A percentile compares a stretch with the other conserved stretches of the same genome.
Evolutionary conservation across 2,888 invertebrate species (phyloP).

Genomic region (Noctua comes): DNA sequence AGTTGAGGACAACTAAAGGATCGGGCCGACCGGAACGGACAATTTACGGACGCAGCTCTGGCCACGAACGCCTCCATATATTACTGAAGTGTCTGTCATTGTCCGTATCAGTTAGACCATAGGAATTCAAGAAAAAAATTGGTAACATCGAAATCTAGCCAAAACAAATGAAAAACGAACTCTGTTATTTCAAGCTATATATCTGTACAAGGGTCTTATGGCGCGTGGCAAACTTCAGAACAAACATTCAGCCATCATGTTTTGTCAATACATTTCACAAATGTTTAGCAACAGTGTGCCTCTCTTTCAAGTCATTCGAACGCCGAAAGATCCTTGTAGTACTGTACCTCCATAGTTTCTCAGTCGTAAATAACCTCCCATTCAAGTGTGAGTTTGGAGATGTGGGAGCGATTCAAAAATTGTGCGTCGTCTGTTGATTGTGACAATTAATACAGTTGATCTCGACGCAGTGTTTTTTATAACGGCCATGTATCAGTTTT

Average conservation of each 20-base stretch:
- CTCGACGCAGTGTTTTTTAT: conserved; percentile 56
- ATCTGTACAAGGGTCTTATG: neutral
- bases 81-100: neutral
- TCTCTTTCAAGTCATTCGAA: too few relatives aligned
- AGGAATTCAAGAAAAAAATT: neutral
- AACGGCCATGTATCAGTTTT: conserved; percentile 50
- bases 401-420: conserved; percentile 49
- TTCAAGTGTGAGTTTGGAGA: conserved; percentile 30
- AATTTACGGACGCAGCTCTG: neutral
- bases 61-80: neutral
- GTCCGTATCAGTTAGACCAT: neutral
- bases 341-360: neutral
- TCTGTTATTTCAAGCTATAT: neutral
- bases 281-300: neutral
- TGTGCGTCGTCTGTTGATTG: conserved; percentile 57
- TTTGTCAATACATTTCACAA: conserved; percentile 10
- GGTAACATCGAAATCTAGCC: neutral
- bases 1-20: neutral
- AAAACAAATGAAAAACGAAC: neutral
- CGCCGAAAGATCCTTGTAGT: neutral
- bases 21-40: neutral
- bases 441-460: conserved; percentile 67
- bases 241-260: neutral
- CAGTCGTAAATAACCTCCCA: conserved; percentile 11
- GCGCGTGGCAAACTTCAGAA: neutral